phyloP scores from a whole-genome alignment of 2,888 invertebrate species.

The Caenorhabditis sinica region DNA sequence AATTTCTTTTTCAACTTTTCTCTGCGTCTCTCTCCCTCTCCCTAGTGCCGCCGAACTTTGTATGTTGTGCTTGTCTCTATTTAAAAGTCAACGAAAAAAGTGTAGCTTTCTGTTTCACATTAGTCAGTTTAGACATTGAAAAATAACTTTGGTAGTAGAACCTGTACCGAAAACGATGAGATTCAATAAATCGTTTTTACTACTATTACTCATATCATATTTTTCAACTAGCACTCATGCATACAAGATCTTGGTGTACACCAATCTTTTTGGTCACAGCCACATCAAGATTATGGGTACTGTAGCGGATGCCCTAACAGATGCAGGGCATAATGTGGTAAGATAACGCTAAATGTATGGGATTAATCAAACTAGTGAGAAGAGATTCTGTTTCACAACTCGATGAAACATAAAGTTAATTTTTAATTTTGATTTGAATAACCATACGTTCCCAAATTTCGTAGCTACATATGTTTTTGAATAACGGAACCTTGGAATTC shows the following conservation, averaged over 20 bases:
- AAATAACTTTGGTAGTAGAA: background rate
- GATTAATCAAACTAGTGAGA: background rate
- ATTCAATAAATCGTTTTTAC: background rate
- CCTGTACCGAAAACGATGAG: background rate
- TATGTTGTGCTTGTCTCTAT: slow-evolving; percentile 4
- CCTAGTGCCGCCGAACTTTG: slow-evolving; percentile 9
- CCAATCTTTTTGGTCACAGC: slow-evolving; percentile 66
- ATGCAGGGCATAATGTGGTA: slow-evolving; percentile 69
- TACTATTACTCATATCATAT: background rate
- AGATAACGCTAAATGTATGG: background rate
- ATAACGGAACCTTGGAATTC: background rate
- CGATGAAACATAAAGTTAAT: background rate
- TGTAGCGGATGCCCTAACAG: slow-evolving; percentile 65
- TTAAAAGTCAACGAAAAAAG: background rate
- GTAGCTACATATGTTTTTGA: background rate
- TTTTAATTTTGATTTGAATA: background rate
- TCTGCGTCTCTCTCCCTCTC: background rate
- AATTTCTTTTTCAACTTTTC: background rate
- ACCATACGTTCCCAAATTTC: too few species aligned
- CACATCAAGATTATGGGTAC: slow-evolving; percentile 63
- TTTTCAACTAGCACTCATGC: background rate
- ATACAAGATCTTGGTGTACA: slow-evolving; percentile 65
- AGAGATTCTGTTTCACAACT: background rate
- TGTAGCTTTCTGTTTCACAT: background rate
- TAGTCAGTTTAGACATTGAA: background rate